Evolutionary conservation across 2,888 invertebrate genomes (phyloP), one percentile per base, ranked within the genome.

Genomic region (Cepaea hortensis): DNA sequence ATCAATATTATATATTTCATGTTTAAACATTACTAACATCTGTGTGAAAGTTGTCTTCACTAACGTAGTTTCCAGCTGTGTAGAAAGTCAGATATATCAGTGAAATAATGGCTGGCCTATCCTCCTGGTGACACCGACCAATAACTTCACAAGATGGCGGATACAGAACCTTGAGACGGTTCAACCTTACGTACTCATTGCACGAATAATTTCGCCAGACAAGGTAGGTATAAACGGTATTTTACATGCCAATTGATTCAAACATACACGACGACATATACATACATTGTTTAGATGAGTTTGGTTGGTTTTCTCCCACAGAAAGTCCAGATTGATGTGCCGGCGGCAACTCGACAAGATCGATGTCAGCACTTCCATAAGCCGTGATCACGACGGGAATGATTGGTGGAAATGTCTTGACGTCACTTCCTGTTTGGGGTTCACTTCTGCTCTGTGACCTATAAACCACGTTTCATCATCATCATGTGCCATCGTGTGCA

Each of bases 361-460:
- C 88, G 92, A 90, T 87, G 91, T 89, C 87, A 93, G 89, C 84
- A 90, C 91, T 90, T 92, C 93, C 93, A 93, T 92, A 84, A 84
- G 84, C 73, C 55, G 15, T 73, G 76, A 76, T 18, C 7, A 76
- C 35, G 18, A 48, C 13, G 11, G 7, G 46, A 11, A n/a, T 73
- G 84, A 84, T 84, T 84, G 84, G 84, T 20, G 61, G n/a, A 84
- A 46, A 18, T 20, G 15, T 35, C 3, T 15, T 62, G 84, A 84
- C 76, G 76, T 84, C 84, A 83, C 18, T 9, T 73, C 73, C 73
- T 73, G 73, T 46, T 9, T 6, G 55, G 11, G 55, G 55, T 0
- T 35, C 35, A 35, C 35, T 35, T 35, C 35, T 35, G 35, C 35
- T 35, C 35, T 35, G 35, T 35, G 35, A 35, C 35, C 35, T 35